Percentiles rank a stretch among this genome's conserved stretches.
Evolutionary conservation across 2,797 vertebrate genomes (phyloP).

Genomic region (Enteromius fasciolatus): DNA sequence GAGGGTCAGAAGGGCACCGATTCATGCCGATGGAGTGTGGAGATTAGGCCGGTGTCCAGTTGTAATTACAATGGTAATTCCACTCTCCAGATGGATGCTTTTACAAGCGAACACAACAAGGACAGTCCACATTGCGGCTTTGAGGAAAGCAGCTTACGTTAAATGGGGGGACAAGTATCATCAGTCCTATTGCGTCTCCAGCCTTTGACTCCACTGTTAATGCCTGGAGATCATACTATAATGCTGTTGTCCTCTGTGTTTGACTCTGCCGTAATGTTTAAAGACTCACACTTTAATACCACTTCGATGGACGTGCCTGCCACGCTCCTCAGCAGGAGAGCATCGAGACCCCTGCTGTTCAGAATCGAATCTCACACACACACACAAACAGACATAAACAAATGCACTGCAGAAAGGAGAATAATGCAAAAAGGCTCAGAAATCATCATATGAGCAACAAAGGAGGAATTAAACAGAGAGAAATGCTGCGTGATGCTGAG

Average conservation of each 20-base stretch:
- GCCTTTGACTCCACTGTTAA: constrained; percentile 34
- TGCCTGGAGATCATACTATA: constrained; percentile 48
- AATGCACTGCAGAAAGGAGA: neutral
- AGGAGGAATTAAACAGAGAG: neutral
- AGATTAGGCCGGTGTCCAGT: constrained; percentile 59
- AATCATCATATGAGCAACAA: neutral
- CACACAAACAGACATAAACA: constrained; percentile 21
- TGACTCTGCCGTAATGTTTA: constrained; percentile 11
- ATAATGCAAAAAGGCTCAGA: constrained; percentile 1
- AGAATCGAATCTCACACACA: constrained; percentile 29
- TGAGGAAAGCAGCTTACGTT: constrained; percentile 56
- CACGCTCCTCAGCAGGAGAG: constrained; percentile 32
- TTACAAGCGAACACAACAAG: constrained; percentile 55
- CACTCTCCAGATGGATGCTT: constrained; percentile 56
- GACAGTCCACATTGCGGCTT: constrained; percentile 25
- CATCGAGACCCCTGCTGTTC: constrained; percentile 38
- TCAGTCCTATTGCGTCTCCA: constrained; percentile 19
- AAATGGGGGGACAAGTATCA: constrained; percentile 17
- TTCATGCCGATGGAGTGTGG: constrained; percentile 42
- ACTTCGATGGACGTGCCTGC: constrained; percentile 41
- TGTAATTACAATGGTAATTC: constrained; percentile 64
- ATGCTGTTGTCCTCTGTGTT: constrained; percentile 36
- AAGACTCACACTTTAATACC: constrained; percentile 49
- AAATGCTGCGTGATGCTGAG: neutral
- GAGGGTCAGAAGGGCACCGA: constrained; percentile 29